These are phyloP conservation scores for Perca fluviatilis DNA, from an alignment of 2,113 vertebrate genomes.

Conservation along the genomic window DNA sequence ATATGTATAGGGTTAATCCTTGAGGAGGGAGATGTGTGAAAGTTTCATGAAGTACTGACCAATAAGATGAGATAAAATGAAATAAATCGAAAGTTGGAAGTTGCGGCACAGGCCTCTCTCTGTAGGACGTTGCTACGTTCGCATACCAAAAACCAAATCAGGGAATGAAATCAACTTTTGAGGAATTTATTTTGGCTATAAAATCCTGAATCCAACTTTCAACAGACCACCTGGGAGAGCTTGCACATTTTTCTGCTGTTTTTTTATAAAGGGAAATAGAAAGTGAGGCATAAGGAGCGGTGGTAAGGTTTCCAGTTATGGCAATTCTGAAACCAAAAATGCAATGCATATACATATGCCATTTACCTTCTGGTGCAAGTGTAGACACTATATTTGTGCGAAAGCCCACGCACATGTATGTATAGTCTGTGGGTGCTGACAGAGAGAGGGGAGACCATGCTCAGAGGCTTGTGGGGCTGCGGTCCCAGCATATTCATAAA, in stretches of 20 bases:
- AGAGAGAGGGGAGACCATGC: conserved; percentile 64
- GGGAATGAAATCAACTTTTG: conserved; percentile 49
- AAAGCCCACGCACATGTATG: conserved; percentile 74
- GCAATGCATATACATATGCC: conserved; percentile 44
- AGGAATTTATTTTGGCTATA: conserved; percentile 55
- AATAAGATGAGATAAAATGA: conserved; percentile 70
- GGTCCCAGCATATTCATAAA: conserved; percentile 98
- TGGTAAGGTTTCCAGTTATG: neutral
- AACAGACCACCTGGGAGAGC: conserved; percentile 32
- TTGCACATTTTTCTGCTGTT: conserved; percentile 8
- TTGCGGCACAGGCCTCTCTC: conserved; percentile 41
- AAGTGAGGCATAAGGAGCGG: conserved; percentile 18
- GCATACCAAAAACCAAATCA: conserved; percentile 41
- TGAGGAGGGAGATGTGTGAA: conserved; percentile 73
- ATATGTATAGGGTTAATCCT: conserved; percentile 86
- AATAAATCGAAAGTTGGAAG: conserved; percentile 68
- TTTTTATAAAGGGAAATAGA: neutral
- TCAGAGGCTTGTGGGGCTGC: conserved; percentile 77
- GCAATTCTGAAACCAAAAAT: conserved; percentile 1
- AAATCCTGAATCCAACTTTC: conserved; percentile 63
- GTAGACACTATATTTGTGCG: conserved; percentile 29
- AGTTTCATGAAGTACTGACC: conserved; percentile 84
- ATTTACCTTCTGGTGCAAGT: conserved; percentile 52
- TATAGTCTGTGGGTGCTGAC: conserved; percentile 71
- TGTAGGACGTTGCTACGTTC: conserved; percentile 24